These are phyloP conservation scores for Petroica traversi DNA, from an alignment of 2,113 vertebrate species.

Conservation along the genomic window DNA sequence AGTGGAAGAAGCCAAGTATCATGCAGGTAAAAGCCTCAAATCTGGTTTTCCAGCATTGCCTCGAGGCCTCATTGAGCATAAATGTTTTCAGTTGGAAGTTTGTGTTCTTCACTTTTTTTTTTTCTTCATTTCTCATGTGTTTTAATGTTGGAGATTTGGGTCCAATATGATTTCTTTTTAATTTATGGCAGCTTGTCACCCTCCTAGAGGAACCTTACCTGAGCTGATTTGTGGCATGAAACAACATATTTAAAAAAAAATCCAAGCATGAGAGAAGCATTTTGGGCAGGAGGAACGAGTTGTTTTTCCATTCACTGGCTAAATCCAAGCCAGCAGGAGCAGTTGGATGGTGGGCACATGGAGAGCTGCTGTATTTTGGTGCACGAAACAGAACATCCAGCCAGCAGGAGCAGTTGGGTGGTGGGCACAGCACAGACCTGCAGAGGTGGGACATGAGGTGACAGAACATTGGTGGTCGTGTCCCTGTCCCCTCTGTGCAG, in stretches of 20 bases:
- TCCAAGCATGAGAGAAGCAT: background rate
- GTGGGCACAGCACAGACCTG: constrained; percentile 6
- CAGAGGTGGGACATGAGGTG: background rate
- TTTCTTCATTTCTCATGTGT: fast-evolving
- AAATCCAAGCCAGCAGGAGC: background rate
- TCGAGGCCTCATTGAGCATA: background rate
- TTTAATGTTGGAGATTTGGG: background rate
- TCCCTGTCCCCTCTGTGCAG: background rate
- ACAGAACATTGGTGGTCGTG: fast-evolving
- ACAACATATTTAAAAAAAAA: background rate
- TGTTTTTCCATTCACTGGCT: background rate
- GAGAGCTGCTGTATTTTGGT: background rate
- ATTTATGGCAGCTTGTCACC: background rate
- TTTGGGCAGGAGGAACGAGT: background rate
- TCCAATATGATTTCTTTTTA: background rate
- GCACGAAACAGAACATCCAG: background rate
- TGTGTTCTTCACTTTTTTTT: background rate
- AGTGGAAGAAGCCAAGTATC: constrained; percentile 67
- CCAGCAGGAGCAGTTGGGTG: background rate
- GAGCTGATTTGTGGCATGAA: background rate
- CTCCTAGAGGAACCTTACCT: background rate
- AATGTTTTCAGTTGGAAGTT: background rate
- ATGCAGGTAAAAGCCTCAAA: constrained; percentile 63
- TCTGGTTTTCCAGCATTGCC: background rate
- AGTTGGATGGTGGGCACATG: background rate